Percentiles rank a stretch among this genome's conserved stretches.
These are phyloP conservation scores for Hucho hucho DNA, from an alignment of 2,113 vertebrate species.

Conservation along the genomic window DNA sequence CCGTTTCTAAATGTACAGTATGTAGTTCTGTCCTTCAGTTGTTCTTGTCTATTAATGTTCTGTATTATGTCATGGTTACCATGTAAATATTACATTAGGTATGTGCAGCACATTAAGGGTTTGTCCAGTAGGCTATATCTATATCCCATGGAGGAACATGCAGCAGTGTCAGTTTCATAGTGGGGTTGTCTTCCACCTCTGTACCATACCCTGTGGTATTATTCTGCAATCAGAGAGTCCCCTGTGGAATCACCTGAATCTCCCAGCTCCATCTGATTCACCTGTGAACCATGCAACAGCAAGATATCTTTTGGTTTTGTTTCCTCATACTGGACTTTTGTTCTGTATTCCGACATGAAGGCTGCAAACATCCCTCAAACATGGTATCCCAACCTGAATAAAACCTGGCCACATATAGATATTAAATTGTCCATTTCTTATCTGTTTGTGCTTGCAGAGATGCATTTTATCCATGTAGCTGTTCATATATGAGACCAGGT, in stretches of 20 bases:
- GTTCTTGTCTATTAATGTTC: too few species aligned
- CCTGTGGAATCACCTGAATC: neutral
- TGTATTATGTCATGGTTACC: neutral
- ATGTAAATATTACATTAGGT: neutral
- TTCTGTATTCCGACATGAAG: too few species aligned
- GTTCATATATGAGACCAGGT: neutral
- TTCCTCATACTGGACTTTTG: neutral
- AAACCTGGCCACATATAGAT: neutral
- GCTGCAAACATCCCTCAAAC: neutral
- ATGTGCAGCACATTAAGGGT: constrained; percentile 21
- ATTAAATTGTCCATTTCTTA: neutral
- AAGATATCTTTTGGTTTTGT: neutral
- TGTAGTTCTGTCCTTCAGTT: too few species aligned
- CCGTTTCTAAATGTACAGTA: too few species aligned
- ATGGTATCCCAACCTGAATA: neutral
- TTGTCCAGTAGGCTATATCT: constrained; percentile 33
- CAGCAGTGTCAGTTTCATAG: constrained; percentile 34
- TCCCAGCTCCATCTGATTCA: neutral
- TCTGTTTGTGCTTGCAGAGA: neutral
- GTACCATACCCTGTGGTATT: neutral
- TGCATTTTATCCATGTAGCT: neutral
- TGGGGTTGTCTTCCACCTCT: constrained; percentile 33
- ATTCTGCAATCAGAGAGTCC: neutral
- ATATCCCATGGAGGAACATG: constrained; percentile 8
- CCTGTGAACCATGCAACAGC: neutral